phyloP scores from a whole-genome alignment of 2,888 invertebrate genomes.

The Drymonia ruficornis region DNA sequence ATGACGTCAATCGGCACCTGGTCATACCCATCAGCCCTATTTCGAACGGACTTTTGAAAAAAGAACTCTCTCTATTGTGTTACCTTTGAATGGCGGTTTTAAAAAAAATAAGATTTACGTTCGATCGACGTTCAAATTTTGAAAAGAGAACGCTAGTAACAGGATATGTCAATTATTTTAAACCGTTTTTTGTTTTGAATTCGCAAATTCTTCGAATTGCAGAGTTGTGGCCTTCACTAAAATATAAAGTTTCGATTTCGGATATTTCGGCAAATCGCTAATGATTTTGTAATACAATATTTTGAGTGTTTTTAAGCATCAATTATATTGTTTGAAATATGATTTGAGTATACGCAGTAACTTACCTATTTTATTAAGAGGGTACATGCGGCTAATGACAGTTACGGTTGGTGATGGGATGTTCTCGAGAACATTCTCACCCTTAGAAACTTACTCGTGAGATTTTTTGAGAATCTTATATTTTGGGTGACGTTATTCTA shows the following conservation, averaged over 20 bases:
- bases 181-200: constrained; percentile 8
- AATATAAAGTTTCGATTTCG: constrained; percentile 24
- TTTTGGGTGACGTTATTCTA: too few relatives aligned
- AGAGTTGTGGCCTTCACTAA: constrained; percentile 13
- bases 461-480: too few relatives aligned
- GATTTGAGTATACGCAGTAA: too few relatives aligned
- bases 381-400: too few relatives aligned
- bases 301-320: constrained; percentile 13
- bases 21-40: not conserved
- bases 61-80: constrained; percentile 2
- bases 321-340: constrained; percentile 11
- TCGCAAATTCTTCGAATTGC: constrained; percentile 11
- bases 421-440: too few relatives aligned
- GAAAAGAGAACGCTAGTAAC: constrained; percentile 35
- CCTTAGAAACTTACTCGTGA: too few relatives aligned
- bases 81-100: constrained; percentile 20
- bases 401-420: too few relatives aligned
- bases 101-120: constrained; percentile 27
- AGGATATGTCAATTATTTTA: constrained; percentile 53
- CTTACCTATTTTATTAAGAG: too few relatives aligned
- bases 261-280: constrained; percentile 22
- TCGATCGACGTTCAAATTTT: constrained; percentile 8
- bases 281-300: constrained; percentile 31
- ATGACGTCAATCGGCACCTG: constrained; percentile 5
- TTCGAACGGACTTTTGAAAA: not conserved